Percentiles rank a stretch among this genome's conserved stretches.
phyloP scores from a whole-genome alignment of 2,797 vertebrate species.

The Notoglanidium macrostoma region DNA sequence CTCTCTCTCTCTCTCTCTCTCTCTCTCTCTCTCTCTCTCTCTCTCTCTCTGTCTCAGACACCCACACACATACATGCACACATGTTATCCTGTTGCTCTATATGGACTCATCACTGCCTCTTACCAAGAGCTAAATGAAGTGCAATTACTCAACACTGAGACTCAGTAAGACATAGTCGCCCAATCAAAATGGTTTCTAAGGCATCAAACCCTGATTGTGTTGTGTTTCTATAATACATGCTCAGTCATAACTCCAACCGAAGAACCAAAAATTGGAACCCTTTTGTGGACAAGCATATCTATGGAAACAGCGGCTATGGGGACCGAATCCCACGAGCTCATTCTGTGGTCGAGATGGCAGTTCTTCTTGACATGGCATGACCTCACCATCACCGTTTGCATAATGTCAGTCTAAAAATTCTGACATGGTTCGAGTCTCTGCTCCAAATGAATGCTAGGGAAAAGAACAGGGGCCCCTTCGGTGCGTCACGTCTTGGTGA shows the following conservation, averaged over 20 bases:
- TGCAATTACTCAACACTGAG: slow-evolving; percentile 42
- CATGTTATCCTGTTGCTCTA: not conserved
- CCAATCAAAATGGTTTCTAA: slow-evolving; percentile 29
- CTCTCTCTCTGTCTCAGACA: not conserved
- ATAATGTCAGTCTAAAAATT: slow-evolving; percentile 54
- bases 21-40: slow-evolving; percentile 1
- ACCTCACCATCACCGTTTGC: slow-evolving; percentile 53
- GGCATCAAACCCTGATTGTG: slow-evolving; percentile 36
- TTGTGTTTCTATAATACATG: slow-evolving; percentile 41
- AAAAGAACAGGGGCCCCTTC: slow-evolving; percentile 43
- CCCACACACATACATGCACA: too few relatives aligned
- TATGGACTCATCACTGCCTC: slow-evolving; percentile 43
- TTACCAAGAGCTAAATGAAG: slow-evolving; percentile 45
- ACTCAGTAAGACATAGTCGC: slow-evolving; percentile 23
- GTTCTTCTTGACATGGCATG: slow-evolving; percentile 47
- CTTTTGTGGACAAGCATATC: slow-evolving; percentile 40
- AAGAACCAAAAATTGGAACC: slow-evolving; percentile 19
- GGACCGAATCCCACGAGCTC: slow-evolving; percentile 38
- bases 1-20: not conserved
- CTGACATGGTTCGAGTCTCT: slow-evolving; percentile 51
- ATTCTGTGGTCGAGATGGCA: slow-evolving; percentile 49
- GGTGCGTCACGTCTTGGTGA: slow-evolving; percentile 50
- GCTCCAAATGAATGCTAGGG: slow-evolving; percentile 38
- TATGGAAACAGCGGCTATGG: slow-evolving; percentile 43
- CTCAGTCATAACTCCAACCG: slow-evolving; percentile 45